These are phyloP conservation scores for Blastobasis adustella DNA, from an alignment of 2,888 invertebrate species.

Conservation along the genomic window DNA sequence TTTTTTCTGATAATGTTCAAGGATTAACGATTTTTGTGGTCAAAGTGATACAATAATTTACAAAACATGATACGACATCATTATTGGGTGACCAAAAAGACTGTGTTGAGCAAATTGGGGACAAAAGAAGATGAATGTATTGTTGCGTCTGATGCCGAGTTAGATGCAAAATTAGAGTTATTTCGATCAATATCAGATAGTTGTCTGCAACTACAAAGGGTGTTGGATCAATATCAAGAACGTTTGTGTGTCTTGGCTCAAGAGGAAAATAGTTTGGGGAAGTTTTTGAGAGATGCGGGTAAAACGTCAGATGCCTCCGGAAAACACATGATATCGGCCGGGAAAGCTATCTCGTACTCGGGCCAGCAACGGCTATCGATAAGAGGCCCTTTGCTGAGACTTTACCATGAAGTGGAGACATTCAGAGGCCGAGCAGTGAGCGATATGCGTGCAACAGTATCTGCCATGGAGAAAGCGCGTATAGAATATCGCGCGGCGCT, in stretches of 20 bases:
- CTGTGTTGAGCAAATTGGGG: constrained; percentile 92
- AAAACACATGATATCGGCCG: constrained; percentile 75
- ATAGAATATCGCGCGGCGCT: constrained; percentile 96
- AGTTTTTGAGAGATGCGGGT: constrained; percentile 95
- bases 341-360: constrained; percentile 89
- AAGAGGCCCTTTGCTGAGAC: constrained; percentile 87
- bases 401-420: constrained; percentile 98
- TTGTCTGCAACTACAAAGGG: constrained; percentile 88
- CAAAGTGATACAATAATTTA: constrained; percentile 3
- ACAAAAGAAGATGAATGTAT: constrained; percentile 98
- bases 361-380: constrained; percentile 94
- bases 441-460: constrained; percentile 93
- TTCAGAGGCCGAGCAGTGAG: constrained; percentile 95
- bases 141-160: constrained; percentile 95
- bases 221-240: constrained; percentile 95
- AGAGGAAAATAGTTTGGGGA: constrained; percentile 95
- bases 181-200: constrained; percentile 95
- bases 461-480: constrained; percentile 95
- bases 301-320: constrained; percentile 91
- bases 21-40: not conserved
- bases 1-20: too few species aligned
- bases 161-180: constrained; percentile 96
- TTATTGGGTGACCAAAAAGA: constrained; percentile 98
- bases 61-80: constrained; percentile 87
- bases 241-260: constrained; percentile 93